Evolutionary conservation across 1,140 invertebrate species (phyloP), one percentile per base, ranked within the genome.

Genomic region (Varroa destructor): DNA sequence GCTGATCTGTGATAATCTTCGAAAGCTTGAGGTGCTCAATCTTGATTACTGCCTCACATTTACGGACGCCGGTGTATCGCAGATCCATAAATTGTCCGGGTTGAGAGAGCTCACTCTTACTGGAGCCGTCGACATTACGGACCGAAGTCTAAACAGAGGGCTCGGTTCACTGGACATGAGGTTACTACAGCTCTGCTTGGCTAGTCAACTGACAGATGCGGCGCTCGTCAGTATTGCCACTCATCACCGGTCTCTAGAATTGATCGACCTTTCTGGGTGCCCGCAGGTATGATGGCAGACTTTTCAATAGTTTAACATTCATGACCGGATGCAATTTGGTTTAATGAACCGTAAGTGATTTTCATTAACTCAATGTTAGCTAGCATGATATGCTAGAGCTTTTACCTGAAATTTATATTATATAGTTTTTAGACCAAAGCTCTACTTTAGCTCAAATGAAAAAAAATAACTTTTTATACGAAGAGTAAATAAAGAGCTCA

Each of bases 231-330:
- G 37, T 4, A 67, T 67, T 12, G 61, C 61, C 3, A 67, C 1
- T 37, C 37, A 67, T 40, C 61, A 67, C 37, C 40, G 40, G 12
- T 67, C 40, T 40, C 46, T 67, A 37, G 61, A 67, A 1, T 67
- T 43, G 12, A 40, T 67, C 61, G 61, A 67, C 37, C 61, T 67
- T 67, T 67, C 61, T 5, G 46, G 37, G 5, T 67, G 61, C 46
- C 12, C 46, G 8, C 46, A 51, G 46, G 46, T 51, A 51, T 8
- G 46, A 8, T 51, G 46, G 8, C 46, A 51, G 46, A 8, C 8
- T 51, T 8, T 25, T 25, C 25, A 25, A 25, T 25, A 25, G 25
- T 25, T 25, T 25, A 25, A 25, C 25, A 25, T 25, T 25, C 25
- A 25, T 25, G 25, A 25, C 25, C 25, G 25, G 25, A 25, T 25